Percentiles rank a stretch among this genome's conserved stretches.
These are phyloP conservation scores for Leptinotarsa lineolata DNA, from an alignment of 1,140 invertebrate genomes.

Conservation along the genomic window DNA sequence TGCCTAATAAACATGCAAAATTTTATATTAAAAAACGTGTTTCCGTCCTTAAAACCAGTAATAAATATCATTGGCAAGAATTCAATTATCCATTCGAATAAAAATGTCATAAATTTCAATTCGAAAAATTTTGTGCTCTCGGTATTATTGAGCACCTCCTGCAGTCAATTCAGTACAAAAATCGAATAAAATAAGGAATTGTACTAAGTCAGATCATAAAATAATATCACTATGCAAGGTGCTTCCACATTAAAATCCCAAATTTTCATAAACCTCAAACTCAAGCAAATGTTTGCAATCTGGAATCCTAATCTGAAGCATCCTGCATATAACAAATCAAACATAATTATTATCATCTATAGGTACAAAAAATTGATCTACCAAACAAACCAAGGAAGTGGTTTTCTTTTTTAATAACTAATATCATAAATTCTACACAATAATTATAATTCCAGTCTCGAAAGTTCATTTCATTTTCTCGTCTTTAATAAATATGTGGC, in stretches of 20 bases:
- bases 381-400: constrained; percentile 22
- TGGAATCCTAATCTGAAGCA: background rate
- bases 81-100: constrained; percentile 22
- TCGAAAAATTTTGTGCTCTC: background rate
- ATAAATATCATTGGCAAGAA: constrained; percentile 41
- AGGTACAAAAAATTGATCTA: constrained; percentile 20
- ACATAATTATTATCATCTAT: constrained; percentile 18
- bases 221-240: constrained; percentile 12
- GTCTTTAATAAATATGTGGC: constrained; percentile 31
- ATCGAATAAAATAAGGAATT: constrained; percentile 21
- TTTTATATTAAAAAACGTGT: constrained; percentile 43
- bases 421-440: constrained; percentile 2
- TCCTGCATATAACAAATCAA: constrained; percentile 8
- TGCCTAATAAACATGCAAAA: constrained; percentile 47
- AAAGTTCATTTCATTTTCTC: constrained; percentile 8
- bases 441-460: constrained; percentile 1
- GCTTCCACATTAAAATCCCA: background rate
- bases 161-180: constrained; percentile 6
- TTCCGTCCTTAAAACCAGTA: constrained; percentile 40
- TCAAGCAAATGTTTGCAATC: background rate
- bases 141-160: constrained; percentile 11
- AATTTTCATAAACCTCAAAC: background rate
- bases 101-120: constrained; percentile 30
- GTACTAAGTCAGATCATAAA: constrained; percentile 31
- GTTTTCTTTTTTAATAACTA: background rate